phyloP scores from a whole-genome alignment of 1,140 invertebrate species.

The Adoxophyes honmai region DNA sequence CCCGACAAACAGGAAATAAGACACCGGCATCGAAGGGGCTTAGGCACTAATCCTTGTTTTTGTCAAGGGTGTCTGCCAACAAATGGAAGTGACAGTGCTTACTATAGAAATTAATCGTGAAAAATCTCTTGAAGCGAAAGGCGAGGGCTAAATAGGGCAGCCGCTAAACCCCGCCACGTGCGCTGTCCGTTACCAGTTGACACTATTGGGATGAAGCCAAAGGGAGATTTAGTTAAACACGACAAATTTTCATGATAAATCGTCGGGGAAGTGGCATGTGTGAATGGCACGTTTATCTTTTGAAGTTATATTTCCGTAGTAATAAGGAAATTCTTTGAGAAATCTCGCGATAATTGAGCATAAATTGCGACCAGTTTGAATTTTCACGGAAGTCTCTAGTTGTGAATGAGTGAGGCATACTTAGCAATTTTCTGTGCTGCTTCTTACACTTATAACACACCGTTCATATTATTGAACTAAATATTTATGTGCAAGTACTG shows the following conservation, averaged over 20 bases:
- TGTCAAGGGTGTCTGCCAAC: constrained; percentile 61
- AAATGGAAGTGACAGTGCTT: constrained; percentile 65
- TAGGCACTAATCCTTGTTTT: constrained; percentile 65
- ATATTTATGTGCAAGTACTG: too few species aligned
- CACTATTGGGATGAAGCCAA: constrained; percentile 62
- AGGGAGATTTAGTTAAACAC: constrained; percentile 46
- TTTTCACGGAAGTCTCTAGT: constrained; percentile 7
- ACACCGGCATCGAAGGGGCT: constrained; percentile 48
- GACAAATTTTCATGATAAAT: constrained; percentile 28
- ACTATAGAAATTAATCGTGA: constrained; percentile 65
- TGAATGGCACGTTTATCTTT: constrained; percentile 13
- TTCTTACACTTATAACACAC: too few species aligned
- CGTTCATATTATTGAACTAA: too few species aligned
- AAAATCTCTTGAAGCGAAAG: constrained; percentile 51
- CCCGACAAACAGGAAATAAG: constrained; percentile 49
- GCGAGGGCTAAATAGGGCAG: constrained; percentile 36
- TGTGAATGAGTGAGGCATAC: neutral
- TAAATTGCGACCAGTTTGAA: neutral
- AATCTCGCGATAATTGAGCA: constrained; percentile 5
- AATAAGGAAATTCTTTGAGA: constrained; percentile 10
- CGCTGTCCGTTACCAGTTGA: constrained; percentile 67
- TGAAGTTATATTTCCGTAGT: constrained; percentile 11
- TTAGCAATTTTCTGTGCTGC: neutral
- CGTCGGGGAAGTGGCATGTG: constrained; percentile 14
- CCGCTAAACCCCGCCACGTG: constrained; percentile 62